Evolutionary conservation across 2,113 vertebrate genomes (phyloP), one percentile per base, ranked within the genome.

Genomic region (Coregonus clupeaformis): DNA sequence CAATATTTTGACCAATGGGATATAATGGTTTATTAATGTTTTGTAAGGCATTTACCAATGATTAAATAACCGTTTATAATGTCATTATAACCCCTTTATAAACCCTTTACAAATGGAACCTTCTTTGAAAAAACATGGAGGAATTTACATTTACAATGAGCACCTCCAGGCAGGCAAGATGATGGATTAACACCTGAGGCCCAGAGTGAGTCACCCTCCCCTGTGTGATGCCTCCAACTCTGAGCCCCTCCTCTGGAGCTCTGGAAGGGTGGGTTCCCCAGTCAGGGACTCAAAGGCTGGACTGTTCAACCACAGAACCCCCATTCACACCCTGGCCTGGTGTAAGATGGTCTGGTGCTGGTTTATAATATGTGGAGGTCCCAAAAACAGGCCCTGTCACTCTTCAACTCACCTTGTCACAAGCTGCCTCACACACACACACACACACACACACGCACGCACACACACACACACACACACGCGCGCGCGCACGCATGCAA

Each of bases 241-340:
- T 77, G 70, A 86, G 76, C 42, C 13, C 36, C 62, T 1, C n/a
- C 68, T 84, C 74, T 27, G 24, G 77, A 14, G 20, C 68, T 84
- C 74, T 27, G 24, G 77, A 14, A 22, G 74, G 77, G 80, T 76
- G 47, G 77, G 36, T 42, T 74, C 76, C 75, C 76, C 49, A 73
- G 24, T 36, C 67, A n/a, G 80, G 62, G 52, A 69, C 82, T 90
- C 80, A 90, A 91, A 85, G 87, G 72, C 69, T 3, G 49, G 74
- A 80, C 80, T 90, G 86, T 91, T 90, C 68, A 27, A 36, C 57
- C 67, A 83, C 82, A 91, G 76, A 89, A 75, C 71, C 76, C 77
- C 77, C 74, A 89, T 90, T 87, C 80, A 90, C 80, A 62, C 55
- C 36, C 67, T 82, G 69, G 69, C 72, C 80, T 0, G 59, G 76